A percentile compares a stretch with the other conserved stretches of the same genome.
Evolutionary conservation across 2,797 vertebrate genomes (phyloP).

Genomic region (Artibeus lituratus): DNA sequence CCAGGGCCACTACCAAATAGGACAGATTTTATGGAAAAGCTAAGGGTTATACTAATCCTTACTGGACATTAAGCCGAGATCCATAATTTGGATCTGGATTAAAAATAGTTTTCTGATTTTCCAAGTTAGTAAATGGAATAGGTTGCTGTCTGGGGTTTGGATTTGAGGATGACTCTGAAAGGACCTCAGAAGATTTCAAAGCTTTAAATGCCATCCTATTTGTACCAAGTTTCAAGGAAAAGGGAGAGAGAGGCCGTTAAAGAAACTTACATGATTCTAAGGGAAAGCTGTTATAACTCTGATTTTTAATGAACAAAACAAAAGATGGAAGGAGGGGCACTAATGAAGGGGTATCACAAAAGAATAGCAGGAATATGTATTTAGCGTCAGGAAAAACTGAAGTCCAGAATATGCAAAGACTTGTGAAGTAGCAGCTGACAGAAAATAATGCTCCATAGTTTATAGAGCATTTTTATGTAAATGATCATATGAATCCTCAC

Average conservation of each 20-base stretch:
- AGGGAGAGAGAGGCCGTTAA: background rate
- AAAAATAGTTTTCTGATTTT: background rate
- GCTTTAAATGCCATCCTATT: background rate
- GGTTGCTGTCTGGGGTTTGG: background rate
- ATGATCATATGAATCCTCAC: conserved; percentile 31
- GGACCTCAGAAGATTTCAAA: background rate
- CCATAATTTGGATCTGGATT: background rate
- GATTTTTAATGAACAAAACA: conserved; percentile 49
- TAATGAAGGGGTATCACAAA: conserved; percentile 29
- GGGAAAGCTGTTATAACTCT: background rate
- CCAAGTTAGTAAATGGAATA: background rate
- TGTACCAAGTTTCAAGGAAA: background rate
- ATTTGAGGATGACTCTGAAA: background rate
- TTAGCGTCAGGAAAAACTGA: conserved; percentile 50
- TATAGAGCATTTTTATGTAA: conserved; percentile 63
- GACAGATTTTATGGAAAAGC: background rate
- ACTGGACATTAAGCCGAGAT: background rate
- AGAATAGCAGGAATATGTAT: conserved; percentile 54
- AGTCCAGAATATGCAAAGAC: conserved; percentile 46
- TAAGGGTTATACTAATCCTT: background rate
- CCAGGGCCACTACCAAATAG: background rate
- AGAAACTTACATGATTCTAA: rapidly evolving
- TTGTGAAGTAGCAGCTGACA: conserved; percentile 54
- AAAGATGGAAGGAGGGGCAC: conserved; percentile 22
- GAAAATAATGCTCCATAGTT: conserved; percentile 3